Evolutionary conservation across 2,888 invertebrate species (phyloP).

Genomic region (Leuctra nigra): DNA sequence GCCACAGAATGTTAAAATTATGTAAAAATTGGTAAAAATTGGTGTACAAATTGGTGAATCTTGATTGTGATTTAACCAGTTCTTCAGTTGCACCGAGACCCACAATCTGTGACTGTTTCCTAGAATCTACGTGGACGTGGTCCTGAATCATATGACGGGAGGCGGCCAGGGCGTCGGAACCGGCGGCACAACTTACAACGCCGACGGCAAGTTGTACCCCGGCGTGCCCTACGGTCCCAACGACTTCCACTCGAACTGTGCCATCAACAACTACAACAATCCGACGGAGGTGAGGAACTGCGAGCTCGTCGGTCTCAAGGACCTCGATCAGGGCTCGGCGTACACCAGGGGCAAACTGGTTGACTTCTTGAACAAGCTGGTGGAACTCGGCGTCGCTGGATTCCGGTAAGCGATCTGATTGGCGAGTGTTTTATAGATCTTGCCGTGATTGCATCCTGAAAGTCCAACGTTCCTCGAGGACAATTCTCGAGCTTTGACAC

Average conservation of each 20-base stretch:
- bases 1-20: too few relatives aligned
- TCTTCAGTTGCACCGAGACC: too few relatives aligned
- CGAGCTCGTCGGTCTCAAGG: conserved; percentile 62
- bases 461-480: too few relatives aligned
- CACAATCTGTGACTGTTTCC: neutral
- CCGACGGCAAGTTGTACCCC: conserved; percentile 48
- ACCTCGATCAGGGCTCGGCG: conserved; percentile 61
- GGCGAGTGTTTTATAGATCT: too few relatives aligned
- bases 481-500: too few relatives aligned
- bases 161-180: conserved; percentile 49
- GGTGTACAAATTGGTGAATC: too few relatives aligned
- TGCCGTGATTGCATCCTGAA: too few relatives aligned
- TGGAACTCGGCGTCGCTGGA: conserved; percentile 73
- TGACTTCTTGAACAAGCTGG: conserved; percentile 57
- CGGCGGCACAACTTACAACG: conserved; percentile 55
- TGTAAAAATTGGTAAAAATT: too few relatives aligned
- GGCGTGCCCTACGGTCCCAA: conserved; percentile 55
- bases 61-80: too few relatives aligned
- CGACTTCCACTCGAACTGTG: conserved; percentile 64
- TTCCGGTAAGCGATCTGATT: conserved; percentile 60
- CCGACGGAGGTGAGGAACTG: conserved; percentile 62
- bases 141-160: conserved; percentile 71
- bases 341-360: conserved; percentile 59
- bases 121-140: conserved; percentile 65
- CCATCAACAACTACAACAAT: conserved; percentile 59